Conservation (phyloP, 2,888 invertebrate species). For the Drosophila nr. fundita region DNA sequence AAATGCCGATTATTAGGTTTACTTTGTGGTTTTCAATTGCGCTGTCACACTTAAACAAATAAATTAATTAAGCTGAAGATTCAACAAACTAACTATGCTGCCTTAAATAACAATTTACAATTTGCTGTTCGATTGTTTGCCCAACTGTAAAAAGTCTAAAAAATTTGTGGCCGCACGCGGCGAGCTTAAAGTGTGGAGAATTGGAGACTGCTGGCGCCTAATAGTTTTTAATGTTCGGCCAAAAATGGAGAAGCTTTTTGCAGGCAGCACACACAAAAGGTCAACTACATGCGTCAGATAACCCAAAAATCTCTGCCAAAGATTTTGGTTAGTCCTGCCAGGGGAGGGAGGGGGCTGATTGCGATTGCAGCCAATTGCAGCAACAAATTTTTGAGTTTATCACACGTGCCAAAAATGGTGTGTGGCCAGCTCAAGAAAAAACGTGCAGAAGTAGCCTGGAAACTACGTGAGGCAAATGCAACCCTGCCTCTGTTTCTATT, state of each 20-base stretch:
- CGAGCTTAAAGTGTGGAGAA: background rate
- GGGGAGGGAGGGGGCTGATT: constrained; percentile 9
- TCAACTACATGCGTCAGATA: constrained; percentile 77
- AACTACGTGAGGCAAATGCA: constrained; percentile 65
- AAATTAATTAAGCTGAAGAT: background rate
- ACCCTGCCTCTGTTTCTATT: background rate
- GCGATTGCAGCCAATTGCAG: constrained; percentile 61
- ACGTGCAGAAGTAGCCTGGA: constrained; percentile 47
- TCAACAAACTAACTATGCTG: background rate
- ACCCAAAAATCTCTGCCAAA: constrained; percentile 61
- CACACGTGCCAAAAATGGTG: constrained; percentile 77
- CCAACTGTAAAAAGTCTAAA: background rate
- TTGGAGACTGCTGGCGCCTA: constrained; percentile 55
- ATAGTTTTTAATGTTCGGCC: constrained; percentile 71
- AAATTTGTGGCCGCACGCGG: background rate
- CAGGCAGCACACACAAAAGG: constrained; percentile 50
- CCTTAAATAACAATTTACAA: constrained; percentile 2
- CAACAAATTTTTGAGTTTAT: constrained; percentile 76
- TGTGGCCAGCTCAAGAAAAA: constrained; percentile 62
- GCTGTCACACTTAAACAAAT: background rate
- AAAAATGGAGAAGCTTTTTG: constrained; percentile 35
- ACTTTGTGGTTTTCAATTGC: background rate
- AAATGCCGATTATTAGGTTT: background rate
- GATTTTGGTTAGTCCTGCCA: constrained; percentile 43
- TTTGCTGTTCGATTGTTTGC: background rate